Evolutionary conservation across 2,113 vertebrate genomes (phyloP).

Genomic region (Myrmecophaga tridactyla): DNA sequence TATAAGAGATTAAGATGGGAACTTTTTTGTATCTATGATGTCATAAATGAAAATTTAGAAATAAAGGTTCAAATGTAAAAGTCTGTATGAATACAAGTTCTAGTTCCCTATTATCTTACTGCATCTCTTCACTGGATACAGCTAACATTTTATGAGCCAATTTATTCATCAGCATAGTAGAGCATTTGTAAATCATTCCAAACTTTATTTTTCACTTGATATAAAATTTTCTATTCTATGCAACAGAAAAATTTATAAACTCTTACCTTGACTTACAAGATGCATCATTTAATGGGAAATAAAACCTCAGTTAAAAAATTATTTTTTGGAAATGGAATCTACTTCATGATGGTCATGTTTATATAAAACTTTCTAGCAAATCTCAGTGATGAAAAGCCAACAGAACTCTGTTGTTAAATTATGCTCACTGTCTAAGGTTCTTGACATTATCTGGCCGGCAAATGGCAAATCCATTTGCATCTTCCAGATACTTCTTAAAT

Average conservation of each 20-base stretch:
- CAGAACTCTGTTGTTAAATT: neutral
- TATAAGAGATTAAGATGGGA: no score
- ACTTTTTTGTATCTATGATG: neutral
- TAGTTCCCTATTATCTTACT: neutral
- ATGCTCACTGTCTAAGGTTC: neutral
- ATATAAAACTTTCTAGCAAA: neutral
- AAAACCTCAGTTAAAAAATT: neutral
- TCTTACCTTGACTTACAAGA: neutral
- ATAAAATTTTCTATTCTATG: neutral
- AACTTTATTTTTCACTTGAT: neutral
- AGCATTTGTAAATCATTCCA: neutral
- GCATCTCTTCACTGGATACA: neutral
- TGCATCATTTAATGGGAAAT: neutral
- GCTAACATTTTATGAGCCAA: neutral
- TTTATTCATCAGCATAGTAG: neutral
- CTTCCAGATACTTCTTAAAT: neutral
- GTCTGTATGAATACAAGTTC: neutral
- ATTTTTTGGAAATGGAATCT: neutral
- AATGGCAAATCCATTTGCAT: neutral
- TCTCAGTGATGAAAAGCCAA: neutral
- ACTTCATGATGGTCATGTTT: neutral
- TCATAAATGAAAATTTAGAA: no score
- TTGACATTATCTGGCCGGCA: neutral
- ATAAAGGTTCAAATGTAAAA: neutral
- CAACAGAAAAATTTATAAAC: neutral